These are phyloP conservation scores for Gorsachius magnificus DNA, from an alignment of 2,797 vertebrate species.

Conservation along the genomic window DNA sequence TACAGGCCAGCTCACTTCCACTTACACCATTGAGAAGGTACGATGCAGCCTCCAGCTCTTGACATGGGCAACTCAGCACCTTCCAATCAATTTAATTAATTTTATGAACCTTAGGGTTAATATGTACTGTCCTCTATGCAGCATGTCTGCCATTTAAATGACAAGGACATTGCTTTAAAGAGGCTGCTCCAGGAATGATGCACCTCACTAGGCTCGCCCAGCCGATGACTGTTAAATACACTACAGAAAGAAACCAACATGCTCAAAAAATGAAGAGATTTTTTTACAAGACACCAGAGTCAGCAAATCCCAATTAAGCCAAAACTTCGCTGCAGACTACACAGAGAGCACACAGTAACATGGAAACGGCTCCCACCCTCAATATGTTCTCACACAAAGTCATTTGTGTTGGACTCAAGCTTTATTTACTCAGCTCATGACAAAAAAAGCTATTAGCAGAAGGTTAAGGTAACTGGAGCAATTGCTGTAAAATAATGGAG, in stretches of 20 bases:
- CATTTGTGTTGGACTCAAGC: not conserved
- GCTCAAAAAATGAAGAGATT: not conserved
- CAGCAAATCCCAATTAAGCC: not conserved
- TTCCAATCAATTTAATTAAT: not conserved
- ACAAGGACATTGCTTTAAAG: not conserved
- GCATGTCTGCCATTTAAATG: not conserved
- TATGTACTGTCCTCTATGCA: not conserved
- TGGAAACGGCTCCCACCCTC: conserved; percentile 8
- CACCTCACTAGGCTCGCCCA: not conserved
- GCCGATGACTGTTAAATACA: not conserved
- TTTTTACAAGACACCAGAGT: not conserved
- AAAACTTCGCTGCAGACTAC: conserved; percentile 9
- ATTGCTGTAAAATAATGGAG: not conserved
- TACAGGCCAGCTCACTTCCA: not conserved
- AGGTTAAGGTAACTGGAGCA: conserved; percentile 23
- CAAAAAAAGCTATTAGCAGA: conserved; percentile 15
- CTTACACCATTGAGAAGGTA: not conserved
- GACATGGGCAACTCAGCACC: not conserved
- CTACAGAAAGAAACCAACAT: not conserved
- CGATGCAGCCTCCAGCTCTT: not conserved
- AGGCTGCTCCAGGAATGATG: not conserved
- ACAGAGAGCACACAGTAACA: not conserved
- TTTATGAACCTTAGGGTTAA: not conserved
- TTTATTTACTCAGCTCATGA: conserved; percentile 20
- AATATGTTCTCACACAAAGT: not conserved